Evolutionary conservation across 2,888 invertebrate species (phyloP), one percentile per base, ranked within the genome.

Genomic region (Ecliptopera silaceata): DNA sequence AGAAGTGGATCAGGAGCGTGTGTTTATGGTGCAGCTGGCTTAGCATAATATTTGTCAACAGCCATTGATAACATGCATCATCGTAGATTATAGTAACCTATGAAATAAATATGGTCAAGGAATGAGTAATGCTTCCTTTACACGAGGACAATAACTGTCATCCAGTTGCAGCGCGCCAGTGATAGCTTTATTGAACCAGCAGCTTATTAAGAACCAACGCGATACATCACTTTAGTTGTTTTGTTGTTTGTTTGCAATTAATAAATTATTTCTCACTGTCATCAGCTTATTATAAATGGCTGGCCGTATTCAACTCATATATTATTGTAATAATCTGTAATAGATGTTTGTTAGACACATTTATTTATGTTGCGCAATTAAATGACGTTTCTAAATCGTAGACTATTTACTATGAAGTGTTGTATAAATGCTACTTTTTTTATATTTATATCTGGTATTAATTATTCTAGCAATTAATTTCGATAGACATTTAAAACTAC

Each of bases 141-240:
- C 49, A 55, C 44, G 55, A 55, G 43, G 38, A 54, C 54, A 54
- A 34, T 54, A 47, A 47, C 53, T 42, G 54, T 47, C 52, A 17
- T 3, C 45, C 42, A 36, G 54, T 41, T 22, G 38, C 39, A 39
- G 44, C 12, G 36, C 20, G 48, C 38, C 31, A 55, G 55, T 43
- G 54, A 49, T 38, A 34, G 55, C 38, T 55, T 55, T 49, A 55
- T 49, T 39, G 49, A 38, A 31, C n/a, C 44, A 31, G 13, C 43
- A n/a, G 38, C 49, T 47, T 47, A 52, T 39, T 46, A 47, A 20
- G 12, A 17, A 31, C 29, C 17, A 29, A 17, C 22, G 42, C 47
- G 17, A 18, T 53, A 26, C 42, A 55, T 55, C 48, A 44, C 10
- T 46, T n/a, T n/a, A 10, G 42, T 1, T n/a, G n/a, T n/a, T n/a